Evolutionary conservation across 2,888 invertebrate species (phyloP).

Genomic region (Spialia ferax): DNA sequence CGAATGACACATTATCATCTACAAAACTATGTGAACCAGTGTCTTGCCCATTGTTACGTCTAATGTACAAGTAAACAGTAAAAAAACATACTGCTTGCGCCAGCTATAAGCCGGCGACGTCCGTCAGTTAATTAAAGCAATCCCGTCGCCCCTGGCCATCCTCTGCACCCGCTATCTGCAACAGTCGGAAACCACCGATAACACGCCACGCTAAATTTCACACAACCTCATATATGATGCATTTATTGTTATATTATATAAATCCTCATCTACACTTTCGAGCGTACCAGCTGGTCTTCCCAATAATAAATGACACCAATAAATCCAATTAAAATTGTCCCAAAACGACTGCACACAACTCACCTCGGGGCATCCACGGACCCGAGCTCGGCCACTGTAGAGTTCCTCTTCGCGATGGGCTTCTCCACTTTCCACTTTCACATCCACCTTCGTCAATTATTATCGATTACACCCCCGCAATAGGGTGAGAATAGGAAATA

Average conservation of each 20-base stretch:
- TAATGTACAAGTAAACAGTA: conserved; percentile 31
- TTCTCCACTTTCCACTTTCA: conserved; percentile 54
- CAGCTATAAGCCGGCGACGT: conserved; percentile 83
- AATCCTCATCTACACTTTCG: conserved; percentile 20
- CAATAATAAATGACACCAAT: conserved; percentile 11
- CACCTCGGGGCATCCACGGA: conserved; percentile 73
- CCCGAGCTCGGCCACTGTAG: conserved; percentile 56
- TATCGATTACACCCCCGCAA: conserved; percentile 57
- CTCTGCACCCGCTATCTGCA: conserved; percentile 83
- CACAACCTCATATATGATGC: conserved; percentile 12
- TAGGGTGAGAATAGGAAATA: conserved; percentile 72
- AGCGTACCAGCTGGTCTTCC: conserved; percentile 41
- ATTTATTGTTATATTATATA: conserved; percentile 22
- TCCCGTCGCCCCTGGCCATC: conserved; percentile 78
- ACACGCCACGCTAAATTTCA: conserved; percentile 59
- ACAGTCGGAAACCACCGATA: conserved; percentile 83
- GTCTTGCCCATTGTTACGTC: conserved; percentile 11
- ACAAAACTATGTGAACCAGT: conserved; percentile 16
- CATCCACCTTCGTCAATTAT: conserved; percentile 60
- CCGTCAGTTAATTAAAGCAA: conserved; percentile 82
- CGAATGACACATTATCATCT: conserved; percentile 2
- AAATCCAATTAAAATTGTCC: conserved; percentile 78
- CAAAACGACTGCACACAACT: conserved; percentile 72
- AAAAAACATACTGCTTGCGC: conserved; percentile 75
- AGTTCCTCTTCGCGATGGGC: conserved; percentile 54